Conservation (phyloP, 1,140 invertebrate genomes). For the Manduca sexta region DNA sequence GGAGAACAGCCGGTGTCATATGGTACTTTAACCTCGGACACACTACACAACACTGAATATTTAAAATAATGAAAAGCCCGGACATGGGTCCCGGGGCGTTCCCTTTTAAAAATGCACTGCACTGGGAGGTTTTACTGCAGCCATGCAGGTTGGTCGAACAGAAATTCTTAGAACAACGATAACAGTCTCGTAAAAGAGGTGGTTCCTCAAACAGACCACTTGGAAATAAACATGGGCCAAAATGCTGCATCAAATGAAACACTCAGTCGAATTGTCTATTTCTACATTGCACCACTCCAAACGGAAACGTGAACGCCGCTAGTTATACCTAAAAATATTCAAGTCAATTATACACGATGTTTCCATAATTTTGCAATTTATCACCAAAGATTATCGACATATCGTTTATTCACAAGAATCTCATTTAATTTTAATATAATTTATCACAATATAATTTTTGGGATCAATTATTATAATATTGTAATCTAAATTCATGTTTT, state of each 20-base stretch:
- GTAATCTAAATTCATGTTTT: no score
- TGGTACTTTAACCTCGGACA: conserved; percentile 25
- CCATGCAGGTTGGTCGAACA: conserved; percentile 55
- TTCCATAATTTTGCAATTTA: conserved; percentile 3
- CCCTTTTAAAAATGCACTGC: conserved; percentile 69
- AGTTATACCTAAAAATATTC: no score
- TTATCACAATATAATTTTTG: no score
- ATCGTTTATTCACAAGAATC: not conserved
- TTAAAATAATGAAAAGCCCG: conserved; percentile 67
- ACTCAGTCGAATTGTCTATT: conserved; percentile 4
- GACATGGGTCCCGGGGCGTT: conserved; percentile 48
- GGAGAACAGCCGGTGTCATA: conserved; percentile 12
- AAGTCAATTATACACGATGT: not conserved
- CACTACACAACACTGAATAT: conserved; percentile 64
- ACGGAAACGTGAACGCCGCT: no score
- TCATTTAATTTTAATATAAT: not conserved
- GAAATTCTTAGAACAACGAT: conserved; percentile 43
- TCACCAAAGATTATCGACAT: not conserved
- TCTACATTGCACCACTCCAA: no score
- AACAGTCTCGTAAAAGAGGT: conserved; percentile 56
- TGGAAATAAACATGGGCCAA: conserved; percentile 28
- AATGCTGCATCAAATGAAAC: conserved; percentile 14
- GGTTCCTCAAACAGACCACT: conserved; percentile 27
- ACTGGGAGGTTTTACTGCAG: conserved; percentile 53
- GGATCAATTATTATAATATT: no score